Percentiles rank a stretch among this genome's conserved stretches.
phyloP scores from a whole-genome alignment of 2,113 vertebrate species.

The Ursus arctos region DNA sequence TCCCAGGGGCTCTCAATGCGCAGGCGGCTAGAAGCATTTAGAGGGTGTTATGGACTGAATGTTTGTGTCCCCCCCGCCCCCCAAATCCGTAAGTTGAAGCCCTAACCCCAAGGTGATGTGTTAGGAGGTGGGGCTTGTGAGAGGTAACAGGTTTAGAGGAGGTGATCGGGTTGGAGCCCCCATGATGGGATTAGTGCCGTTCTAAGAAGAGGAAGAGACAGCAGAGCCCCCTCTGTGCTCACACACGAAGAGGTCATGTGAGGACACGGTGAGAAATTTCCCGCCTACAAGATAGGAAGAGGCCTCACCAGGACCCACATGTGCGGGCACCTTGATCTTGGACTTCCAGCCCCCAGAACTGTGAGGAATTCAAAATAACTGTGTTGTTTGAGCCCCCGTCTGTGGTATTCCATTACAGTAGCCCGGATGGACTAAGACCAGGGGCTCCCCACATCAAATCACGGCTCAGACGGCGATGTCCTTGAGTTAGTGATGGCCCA shows the following conservation, averaged over 20 bases:
- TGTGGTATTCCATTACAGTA: neutral
- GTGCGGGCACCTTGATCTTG: neutral
- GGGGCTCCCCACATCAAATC: neutral
- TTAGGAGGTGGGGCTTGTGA: neutral
- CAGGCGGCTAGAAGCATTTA: neutral
- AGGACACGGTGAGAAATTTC: neutral
- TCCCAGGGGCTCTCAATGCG: neutral
- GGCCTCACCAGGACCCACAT: neutral
- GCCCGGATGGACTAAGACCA: rapidly evolving
- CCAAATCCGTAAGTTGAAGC: neutral
- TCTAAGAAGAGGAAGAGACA: neutral
- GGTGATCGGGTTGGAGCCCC: neutral
- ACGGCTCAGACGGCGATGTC: neutral
- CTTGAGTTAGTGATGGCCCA: neutral
- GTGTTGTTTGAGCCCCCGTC: neutral
- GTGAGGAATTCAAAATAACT: neutral
- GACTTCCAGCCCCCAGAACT: neutral
- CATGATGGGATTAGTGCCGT: neutral
- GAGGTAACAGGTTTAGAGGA: neutral
- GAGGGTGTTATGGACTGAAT: neutral
- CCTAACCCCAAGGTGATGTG: neutral
- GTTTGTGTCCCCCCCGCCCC: neutral
- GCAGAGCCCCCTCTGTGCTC: neutral
- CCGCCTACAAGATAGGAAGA: neutral
- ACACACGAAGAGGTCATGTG: neutral